Evolutionary conservation across 1,140 invertebrate species (phyloP), one percentile per base, ranked within the genome.

Genomic region (Dreissena polymorpha): DNA sequence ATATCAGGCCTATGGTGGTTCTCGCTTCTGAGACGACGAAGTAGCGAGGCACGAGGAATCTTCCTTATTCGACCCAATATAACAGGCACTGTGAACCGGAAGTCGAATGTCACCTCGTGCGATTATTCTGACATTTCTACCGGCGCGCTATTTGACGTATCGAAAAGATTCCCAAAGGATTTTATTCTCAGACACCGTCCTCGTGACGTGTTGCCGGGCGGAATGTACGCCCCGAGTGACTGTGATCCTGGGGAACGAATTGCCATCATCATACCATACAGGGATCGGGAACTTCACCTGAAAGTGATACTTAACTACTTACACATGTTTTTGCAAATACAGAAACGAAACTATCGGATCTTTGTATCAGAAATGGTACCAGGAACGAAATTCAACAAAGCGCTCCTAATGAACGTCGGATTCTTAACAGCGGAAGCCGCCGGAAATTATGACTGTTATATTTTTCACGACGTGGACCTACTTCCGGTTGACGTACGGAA

Each of bases 401-500:
- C 97, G 2, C 96, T 96, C 94, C 94, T 99, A 65, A 97, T 99
- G 95, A 99, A 99, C 93, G 95, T 98, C 27, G 98, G 98, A 7
- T 98, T 96, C 93, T 94, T 95, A 49, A 97, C 98, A 93, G 96
- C 97, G 6, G 92, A 96, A 76, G 96, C 96, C 90, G 92, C 95
- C 67, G 94, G 95, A 60, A 94, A 95, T 65, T 93, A 96, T 93
- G 95, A 97, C 89, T 99, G 97, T 93, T 98, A 98, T 93, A 96
- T 98, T 85, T 98, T 99, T 93, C 97, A 99, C 93, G 98, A 99
- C 92, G 97, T 99, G 49, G 97, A 99, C 93, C 94, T 98, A 68
- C 93, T 99, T 88, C 97, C 98, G 6, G 96, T 98, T 89, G 96
- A 99, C 93, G 97, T 98, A 89, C 93, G 96, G 76, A 98, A 98